Conservation (phyloP, 2,888 invertebrate genomes). For the Tortricodes alternella region DNA sequence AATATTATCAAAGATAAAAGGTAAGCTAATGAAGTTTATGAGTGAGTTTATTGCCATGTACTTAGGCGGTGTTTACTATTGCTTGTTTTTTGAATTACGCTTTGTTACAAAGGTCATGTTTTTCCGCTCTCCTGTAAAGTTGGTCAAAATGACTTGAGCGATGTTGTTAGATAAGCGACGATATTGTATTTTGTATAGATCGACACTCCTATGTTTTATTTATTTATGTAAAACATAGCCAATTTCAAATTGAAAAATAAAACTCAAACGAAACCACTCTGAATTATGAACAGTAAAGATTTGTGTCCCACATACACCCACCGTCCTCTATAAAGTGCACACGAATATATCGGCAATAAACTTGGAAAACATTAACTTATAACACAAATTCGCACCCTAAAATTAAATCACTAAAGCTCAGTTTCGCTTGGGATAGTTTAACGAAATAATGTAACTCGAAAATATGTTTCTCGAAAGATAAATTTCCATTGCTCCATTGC, state of each 20-base stretch:
- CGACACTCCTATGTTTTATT: too few relatives aligned
- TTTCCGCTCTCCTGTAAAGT: too few relatives aligned
- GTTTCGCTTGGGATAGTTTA: constrained; percentile 35
- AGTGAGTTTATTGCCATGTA: too few relatives aligned
- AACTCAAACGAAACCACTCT: constrained; percentile 36
- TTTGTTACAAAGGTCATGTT: too few relatives aligned
- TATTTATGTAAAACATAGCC: too few relatives aligned
- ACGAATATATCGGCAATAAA: constrained; percentile 68
- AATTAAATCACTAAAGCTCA: constrained; percentile 35
- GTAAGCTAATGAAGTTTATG: too few relatives aligned
- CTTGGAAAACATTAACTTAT: constrained; percentile 25
- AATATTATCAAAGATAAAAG: too few relatives aligned
- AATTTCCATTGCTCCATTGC: constrained; percentile 55
- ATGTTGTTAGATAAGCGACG: too few relatives aligned
- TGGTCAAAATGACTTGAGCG: too few relatives aligned
- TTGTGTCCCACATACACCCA: constrained; percentile 46
- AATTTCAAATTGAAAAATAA: constrained; percentile 4
- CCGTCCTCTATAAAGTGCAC: constrained; percentile 56
- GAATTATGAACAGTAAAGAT: constrained; percentile 63
- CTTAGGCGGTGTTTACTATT: too few relatives aligned
- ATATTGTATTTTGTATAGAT: too few relatives aligned
- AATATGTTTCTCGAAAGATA: constrained; percentile 55
- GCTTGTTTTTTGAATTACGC: too few relatives aligned
- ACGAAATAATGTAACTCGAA: constrained; percentile 55
- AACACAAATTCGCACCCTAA: constrained; percentile 36